Conservation (phyloP, 2,888 invertebrate species). For the Platycnemis pennipes region DNA sequence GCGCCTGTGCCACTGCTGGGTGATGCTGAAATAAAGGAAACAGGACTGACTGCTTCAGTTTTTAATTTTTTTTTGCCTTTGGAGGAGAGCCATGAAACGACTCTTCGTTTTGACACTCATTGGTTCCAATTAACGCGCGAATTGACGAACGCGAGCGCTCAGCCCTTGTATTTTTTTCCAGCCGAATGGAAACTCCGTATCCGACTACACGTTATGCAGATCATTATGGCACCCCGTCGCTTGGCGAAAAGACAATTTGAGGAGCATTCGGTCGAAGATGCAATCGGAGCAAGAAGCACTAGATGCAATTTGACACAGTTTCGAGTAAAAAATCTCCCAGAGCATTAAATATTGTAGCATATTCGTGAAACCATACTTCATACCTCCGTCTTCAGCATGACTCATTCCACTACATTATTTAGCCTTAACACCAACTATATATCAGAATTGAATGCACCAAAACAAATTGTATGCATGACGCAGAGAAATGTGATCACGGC, state of each 20-base stretch:
- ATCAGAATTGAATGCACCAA: no score
- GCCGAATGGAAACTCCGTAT: not conserved
- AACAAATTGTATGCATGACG: no score
- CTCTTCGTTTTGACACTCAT: slow-evolving; percentile 41
- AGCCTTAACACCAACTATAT: no score
- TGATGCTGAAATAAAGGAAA: not conserved
- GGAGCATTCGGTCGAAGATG: not conserved
- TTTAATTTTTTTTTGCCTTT: slow-evolving; percentile 22
- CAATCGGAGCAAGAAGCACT: not conserved
- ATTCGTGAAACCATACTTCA: no score
- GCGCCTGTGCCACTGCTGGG: not conserved
- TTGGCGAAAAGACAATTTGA: not conserved
- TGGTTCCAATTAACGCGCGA: slow-evolving; percentile 51
- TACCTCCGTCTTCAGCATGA: no score
- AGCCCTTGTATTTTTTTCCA: not conserved
- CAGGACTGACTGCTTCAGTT: not conserved
- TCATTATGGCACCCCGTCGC: not conserved
- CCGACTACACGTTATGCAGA: not conserved
- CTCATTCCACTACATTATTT: no score
- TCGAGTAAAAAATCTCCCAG: no score
- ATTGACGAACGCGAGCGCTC: slow-evolving; percentile 38
- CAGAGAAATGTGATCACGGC: no score
- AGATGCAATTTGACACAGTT: not conserved
- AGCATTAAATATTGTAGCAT: no score
- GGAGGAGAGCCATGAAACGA: slow-evolving; percentile 30